Evolutionary conservation across 2,888 invertebrate genomes (phyloP).

Genomic region (Scrobipalpa costella): DNA sequence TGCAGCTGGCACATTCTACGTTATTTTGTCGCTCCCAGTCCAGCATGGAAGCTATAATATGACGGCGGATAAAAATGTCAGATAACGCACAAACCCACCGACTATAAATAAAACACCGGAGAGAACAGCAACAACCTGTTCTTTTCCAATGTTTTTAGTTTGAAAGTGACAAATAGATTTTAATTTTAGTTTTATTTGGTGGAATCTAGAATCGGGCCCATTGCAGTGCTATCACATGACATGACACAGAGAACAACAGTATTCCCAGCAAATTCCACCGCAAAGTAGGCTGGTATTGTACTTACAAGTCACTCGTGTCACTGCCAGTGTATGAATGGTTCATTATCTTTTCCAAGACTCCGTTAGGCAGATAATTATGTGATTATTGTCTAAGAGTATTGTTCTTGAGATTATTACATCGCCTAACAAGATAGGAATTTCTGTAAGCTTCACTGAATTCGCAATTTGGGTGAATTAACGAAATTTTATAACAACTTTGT

Average conservation of each 20-base stretch:
- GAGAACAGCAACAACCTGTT: too few species aligned
- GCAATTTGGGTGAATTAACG: slow-evolving; percentile 4
- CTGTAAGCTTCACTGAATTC: background rate
- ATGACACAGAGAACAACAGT: background rate
- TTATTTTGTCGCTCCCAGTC: too few species aligned
- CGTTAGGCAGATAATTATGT: slow-evolving; percentile 15
- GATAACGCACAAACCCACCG: too few species aligned
- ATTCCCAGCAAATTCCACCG: background rate
- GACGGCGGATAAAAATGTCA: too few species aligned
- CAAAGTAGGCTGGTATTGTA: slow-evolving; percentile 1
- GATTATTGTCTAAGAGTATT: slow-evolving; percentile 20
- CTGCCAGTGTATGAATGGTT: slow-evolving; percentile 10
- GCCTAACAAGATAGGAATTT: background rate
- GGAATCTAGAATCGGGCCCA: too few species aligned
- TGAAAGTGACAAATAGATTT: too few species aligned
- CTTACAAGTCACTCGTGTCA: slow-evolving; percentile 4
- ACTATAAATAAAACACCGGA: too few species aligned
- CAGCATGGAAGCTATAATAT: too few species aligned
- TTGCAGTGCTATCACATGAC: slow-evolving; percentile 4
- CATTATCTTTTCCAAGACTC: slow-evolving; percentile 19
- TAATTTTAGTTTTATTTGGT: too few species aligned
- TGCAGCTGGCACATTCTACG: too few species aligned
- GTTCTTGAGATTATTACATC: background rate
- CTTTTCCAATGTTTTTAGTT: too few species aligned
- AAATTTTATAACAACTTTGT: background rate